These are phyloP conservation scores for Ecdyonurus torrentis DNA, from an alignment of 2,888 invertebrate species.

Conservation along the genomic window DNA sequence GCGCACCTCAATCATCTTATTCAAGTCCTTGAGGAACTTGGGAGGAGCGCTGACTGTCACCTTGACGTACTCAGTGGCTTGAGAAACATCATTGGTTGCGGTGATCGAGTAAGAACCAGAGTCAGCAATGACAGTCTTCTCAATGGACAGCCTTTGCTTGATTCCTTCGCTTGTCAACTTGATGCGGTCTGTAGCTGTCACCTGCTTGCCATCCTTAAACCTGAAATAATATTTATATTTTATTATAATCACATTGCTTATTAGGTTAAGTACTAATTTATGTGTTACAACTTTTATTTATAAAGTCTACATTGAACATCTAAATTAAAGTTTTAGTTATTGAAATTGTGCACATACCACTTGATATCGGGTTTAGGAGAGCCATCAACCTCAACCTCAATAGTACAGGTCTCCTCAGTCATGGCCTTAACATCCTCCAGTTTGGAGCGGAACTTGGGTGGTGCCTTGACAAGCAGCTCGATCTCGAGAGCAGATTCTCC, in stretches of 20 bases:
- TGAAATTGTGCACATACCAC: too few species aligned
- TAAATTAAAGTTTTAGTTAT: too few species aligned
- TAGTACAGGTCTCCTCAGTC: slow-evolving; percentile 52
- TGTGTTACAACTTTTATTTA: too few species aligned
- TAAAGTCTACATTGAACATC: too few species aligned
- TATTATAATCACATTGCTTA: too few species aligned
- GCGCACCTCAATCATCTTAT: slow-evolving; percentile 45
- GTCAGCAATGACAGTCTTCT: slow-evolving; percentile 56
- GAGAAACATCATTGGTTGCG: slow-evolving; percentile 72
- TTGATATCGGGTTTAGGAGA: slow-evolving; percentile 63
- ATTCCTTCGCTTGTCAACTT: slow-evolving; percentile 53
- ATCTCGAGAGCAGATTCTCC: slow-evolving; percentile 61
- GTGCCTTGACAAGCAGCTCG: slow-evolving; percentile 59
- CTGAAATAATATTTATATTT: too few species aligned
- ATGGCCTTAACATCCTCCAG: slow-evolving; percentile 55
- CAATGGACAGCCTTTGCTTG: slow-evolving; percentile 49
- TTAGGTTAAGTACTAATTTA: too few species aligned
- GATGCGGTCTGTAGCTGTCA: slow-evolving; percentile 53
- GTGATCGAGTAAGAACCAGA: slow-evolving; percentile 76
- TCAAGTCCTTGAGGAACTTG: slow-evolving; percentile 49
- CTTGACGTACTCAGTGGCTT: slow-evolving; percentile 82
- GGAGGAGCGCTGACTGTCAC: slow-evolving; percentile 71
- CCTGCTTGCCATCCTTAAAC: slow-evolving; percentile 72
- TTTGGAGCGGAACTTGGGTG: slow-evolving; percentile 72
- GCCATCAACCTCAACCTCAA: slow-evolving; percentile 71